Conservation (phyloP, 2,113 vertebrate species). For the Cyprinodon tularosa region DNA sequence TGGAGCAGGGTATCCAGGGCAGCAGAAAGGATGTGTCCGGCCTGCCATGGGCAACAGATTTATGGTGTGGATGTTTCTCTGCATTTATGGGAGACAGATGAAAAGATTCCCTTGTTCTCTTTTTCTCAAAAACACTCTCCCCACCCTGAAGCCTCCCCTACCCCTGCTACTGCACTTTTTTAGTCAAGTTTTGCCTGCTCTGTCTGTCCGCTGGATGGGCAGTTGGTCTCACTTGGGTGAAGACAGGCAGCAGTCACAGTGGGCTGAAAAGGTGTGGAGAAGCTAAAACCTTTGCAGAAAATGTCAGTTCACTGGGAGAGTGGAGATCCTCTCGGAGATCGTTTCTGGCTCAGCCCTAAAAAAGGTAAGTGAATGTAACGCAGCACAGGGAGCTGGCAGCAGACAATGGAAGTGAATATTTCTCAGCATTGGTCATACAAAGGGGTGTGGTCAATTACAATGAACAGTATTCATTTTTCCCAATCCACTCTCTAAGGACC, state of each 20-base stretch:
- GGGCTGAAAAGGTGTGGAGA: constrained; percentile 27
- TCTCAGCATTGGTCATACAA: constrained; percentile 20
- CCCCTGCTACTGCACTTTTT: constrained; percentile 42
- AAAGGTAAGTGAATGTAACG: constrained; percentile 74
- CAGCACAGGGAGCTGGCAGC: neutral
- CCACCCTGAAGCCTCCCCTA: constrained; percentile 57
- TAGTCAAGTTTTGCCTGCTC: constrained; percentile 47
- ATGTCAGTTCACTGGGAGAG: constrained; percentile 54
- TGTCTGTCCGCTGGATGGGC: constrained; percentile 23
- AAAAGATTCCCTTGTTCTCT: constrained; percentile 81
- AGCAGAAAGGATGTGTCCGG: constrained; percentile 61
- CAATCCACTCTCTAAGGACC: neutral
- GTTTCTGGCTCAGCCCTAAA: constrained; percentile 81
- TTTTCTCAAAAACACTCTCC: constrained; percentile 58
- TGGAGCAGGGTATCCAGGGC: constrained; percentile 60
- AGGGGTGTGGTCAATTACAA: constrained; percentile 32
- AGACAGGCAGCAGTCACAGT: constrained; percentile 24
- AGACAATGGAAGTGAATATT: neutral
- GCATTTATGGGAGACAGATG: constrained; percentile 73
- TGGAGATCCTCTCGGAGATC: constrained; percentile 79
- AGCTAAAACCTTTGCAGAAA: constrained; percentile 13
- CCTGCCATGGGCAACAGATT: constrained; percentile 67
- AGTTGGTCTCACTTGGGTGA: constrained; percentile 55
- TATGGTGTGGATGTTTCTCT: constrained; percentile 73
- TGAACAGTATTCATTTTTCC: neutral